Base-by-base conservation (phyloP, 2,113 vertebrate genomes). In the Serinus canaria region DNA sequence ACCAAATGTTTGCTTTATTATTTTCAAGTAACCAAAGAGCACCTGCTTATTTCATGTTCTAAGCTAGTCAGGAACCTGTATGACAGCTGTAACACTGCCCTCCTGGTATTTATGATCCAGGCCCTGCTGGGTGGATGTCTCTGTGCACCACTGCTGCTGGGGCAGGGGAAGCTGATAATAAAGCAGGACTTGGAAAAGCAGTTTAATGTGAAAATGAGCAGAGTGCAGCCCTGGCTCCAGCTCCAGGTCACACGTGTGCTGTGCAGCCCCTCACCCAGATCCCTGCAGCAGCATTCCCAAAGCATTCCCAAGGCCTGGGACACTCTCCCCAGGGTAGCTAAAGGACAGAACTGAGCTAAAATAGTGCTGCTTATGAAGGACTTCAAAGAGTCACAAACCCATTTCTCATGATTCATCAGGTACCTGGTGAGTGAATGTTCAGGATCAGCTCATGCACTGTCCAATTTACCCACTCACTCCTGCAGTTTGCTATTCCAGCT, bases 11-110 rank as follows among this genome's bases (percentile, higher is more conserved):
- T 95, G 87, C 60, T 86, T 93, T 68, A 72, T 93, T 93, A 70
- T 92, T 90, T 95, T 83, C 79, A 90, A 93, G 92, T 83, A 92
- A 92, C 83, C 92, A 81, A 83, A 92, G 87, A 89, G 46, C 79
- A 72, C 85, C 76, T 95, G 90, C 60, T 93, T 72, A 33, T 78
- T 92, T 92, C 85, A 92, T 75, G 22, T 81, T 84, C 64, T 82
- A 18, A 79, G 43, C 59, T n/a, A 59, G 22, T 50, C 76, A 79
- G 88, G 77, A 94, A 92, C 60, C 6, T 2, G 69, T 25, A 75
- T 52, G 55, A 24, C 60, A 78, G 59, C 78, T 74, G 1, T 11
- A 86, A 41, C 30, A 22, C 56, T 67, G 68, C 28, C 47, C 44
- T 23, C 72, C 52, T 46, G 55, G 4, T 75, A 35, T 60, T 86